These are phyloP conservation scores for Cantharis flavilabris DNA, from an alignment of 2,888 invertebrate species.

Conservation along the genomic window DNA sequence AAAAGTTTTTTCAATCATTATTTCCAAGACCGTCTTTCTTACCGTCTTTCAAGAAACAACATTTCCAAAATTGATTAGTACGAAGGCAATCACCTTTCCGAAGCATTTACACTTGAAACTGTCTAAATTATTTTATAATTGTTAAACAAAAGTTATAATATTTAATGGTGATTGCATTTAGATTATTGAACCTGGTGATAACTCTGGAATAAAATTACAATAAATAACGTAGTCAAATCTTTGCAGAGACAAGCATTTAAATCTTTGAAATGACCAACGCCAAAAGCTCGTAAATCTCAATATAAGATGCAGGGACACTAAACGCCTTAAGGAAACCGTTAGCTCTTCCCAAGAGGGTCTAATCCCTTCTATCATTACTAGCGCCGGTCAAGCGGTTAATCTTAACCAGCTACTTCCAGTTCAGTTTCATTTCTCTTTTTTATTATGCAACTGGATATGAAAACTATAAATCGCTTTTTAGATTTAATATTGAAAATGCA, in stretches of 20 bases:
- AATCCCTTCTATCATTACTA: constrained; percentile 37
- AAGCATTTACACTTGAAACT: not conserved
- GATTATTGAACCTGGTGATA: not conserved
- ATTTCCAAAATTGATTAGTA: not conserved
- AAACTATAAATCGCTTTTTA: not conserved
- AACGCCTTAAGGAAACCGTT: constrained; percentile 33
- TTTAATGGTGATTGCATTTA: not conserved
- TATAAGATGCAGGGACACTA: constrained; percentile 46
- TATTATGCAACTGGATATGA: constrained; percentile 4
- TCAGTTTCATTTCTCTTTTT: constrained; percentile 18
- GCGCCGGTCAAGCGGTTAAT: constrained; percentile 36
- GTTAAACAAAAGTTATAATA: not conserved
- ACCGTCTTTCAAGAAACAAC: not conserved
- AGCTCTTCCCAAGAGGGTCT: constrained; percentile 34
- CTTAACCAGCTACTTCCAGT: constrained; percentile 28
- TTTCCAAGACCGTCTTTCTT: not conserved
- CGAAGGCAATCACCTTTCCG: not conserved
- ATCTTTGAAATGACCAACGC: constrained; percentile 43
- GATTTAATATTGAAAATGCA: not conserved
- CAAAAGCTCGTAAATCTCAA: constrained; percentile 47
- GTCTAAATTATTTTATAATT: not conserved
- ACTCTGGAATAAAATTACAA: not conserved
- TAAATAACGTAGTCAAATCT: not conserved
- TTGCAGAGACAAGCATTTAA: constrained; percentile 3
- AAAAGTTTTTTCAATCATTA: not conserved